Base-by-base conservation (phyloP, 1,140 invertebrate species). In the Plutomurus gul region DNA sequence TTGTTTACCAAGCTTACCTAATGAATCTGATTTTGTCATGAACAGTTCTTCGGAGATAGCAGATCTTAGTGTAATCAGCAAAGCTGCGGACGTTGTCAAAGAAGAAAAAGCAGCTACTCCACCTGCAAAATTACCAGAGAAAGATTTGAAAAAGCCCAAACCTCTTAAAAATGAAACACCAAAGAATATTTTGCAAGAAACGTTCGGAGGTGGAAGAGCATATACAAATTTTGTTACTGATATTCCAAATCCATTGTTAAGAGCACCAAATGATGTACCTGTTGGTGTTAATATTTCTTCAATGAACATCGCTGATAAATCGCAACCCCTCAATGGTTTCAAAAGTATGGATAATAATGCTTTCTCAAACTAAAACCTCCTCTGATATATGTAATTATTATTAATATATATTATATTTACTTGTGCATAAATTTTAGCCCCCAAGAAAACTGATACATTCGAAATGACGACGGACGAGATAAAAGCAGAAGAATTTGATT, bases 401-500 rank as follows among this genome's bases (percentile, higher is more conserved):
- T n/a, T n/a, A n/a, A n/a, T n/a, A n/a, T n/a, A n/a, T n/a, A n/a
- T n/a, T n/a, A n/a, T n/a, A n/a, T n/a, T n/a, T n/a, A n/a, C n/a
- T n/a, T n/a, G n/a, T n/a, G n/a, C n/a, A n/a, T n/a, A n/a, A n/a
- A n/a, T n/a, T n/a, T n/a, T n/a, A n/a, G n/a, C n/a, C n/a, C n/a
- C n/a, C 10, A 40, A 70, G 20, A 25, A 78, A n/a, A 46, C 43
- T 10, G 65, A 79, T n/a, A 79, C 77, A 11, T 79, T 79, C 37
- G 71, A 79, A 46, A 79, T 79, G 72, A 75, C 30, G 4, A 79
- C 20, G 20, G 49, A 20, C 1, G 77, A 79, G 65, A 75, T 79
- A 10, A 40, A 73, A 71, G 6, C 49, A 0, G n/a, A 72, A 18
- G 77, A 79, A 16, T 79, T 79, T 36, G 71, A 79, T 56, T 79